Percentiles rank a stretch among this genome's conserved stretches.
These are phyloP conservation scores for Hylaea fasciaria DNA, from an alignment of 2,888 invertebrate genomes.

Conservation along the genomic window DNA sequence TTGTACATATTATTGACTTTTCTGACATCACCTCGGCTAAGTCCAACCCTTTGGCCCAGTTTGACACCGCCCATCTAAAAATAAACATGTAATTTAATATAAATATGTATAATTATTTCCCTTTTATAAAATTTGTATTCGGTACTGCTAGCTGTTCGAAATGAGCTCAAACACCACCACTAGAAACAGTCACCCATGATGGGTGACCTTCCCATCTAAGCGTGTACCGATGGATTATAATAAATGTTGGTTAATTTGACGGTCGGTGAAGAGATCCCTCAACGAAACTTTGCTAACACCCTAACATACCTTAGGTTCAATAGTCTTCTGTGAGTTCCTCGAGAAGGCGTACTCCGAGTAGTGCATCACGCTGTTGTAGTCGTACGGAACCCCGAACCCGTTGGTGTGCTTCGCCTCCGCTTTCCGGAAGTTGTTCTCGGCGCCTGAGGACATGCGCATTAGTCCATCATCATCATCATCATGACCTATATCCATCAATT, in stretches of 20 bases:
- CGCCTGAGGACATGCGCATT: constrained; percentile 69
- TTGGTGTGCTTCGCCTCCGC: constrained; percentile 82
- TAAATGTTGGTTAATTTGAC: no score
- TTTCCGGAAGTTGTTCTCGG: constrained; percentile 89
- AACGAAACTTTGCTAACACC: no score
- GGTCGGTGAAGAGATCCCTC: no score
- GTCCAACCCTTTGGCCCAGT: constrained; percentile 90
- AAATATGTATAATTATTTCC: neutral
- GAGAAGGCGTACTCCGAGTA: constrained; percentile 92
- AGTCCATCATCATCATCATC: no score
- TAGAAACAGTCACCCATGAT: no score
- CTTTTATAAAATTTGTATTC: neutral
- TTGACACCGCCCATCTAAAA: constrained; percentile 69
- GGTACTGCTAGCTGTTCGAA: neutral
- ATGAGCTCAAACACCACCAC: no score
- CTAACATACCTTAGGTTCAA: constrained; percentile 88
- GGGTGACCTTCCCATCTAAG: no score
- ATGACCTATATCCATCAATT: no score
- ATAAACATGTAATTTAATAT: neutral
- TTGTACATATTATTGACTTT: constrained; percentile 92
- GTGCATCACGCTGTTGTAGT: constrained; percentile 93
- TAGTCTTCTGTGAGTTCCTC: constrained; percentile 88
- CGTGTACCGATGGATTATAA: no score
- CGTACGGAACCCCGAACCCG: constrained; percentile 90
- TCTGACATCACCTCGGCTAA: constrained; percentile 88